Evolutionary conservation across 2,888 invertebrate species (phyloP), one percentile per base, ranked within the genome.

Genomic region (Rhaphigaster nebulosa): DNA sequence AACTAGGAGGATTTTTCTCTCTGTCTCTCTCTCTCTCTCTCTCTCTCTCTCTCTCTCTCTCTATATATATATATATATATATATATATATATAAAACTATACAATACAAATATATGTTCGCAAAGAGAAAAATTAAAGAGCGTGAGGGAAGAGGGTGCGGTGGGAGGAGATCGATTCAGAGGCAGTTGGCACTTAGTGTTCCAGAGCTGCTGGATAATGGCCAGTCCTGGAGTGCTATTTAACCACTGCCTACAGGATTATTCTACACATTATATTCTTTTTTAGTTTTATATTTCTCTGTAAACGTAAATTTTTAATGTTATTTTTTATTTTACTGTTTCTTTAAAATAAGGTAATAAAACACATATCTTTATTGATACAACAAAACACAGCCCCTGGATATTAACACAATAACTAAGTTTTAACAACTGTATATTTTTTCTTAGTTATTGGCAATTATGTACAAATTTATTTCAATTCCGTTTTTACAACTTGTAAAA

Each of bases 151-250:
- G 65, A 29, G 65, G 65, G 65, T 34, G 65, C 65, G 65, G 65
- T 18, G 29, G 34, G 34, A 15, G 15, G 29, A 18, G 65, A 65
- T 65, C 65, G 65, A 65, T 65, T 29, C 65, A 1, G 29, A 65
- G 65, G 65, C 15, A 65, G 65, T 34, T 65, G 65, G 65, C 65
- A 65, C 65, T 65, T 65, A 65, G 65, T 65, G 65, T 65, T 34
- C 60, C 18, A 29, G 29, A 65, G 65, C 29, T 4, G 15, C 65
- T 34, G 65, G 65, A 6, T 65, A 65, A 65, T 65, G 65, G 29
- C 34, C 65, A 65, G 29, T 34, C 65, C 8, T 65, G n/a, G n/a
- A 60, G n/a, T 60, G n/a, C n/a, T 60, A 65, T 65, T 65, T 65
- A 65, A 34, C 65, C 29, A 4, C 65, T 60, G 12, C 65, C 65